Evolutionary conservation across 2,797 vertebrate species (phyloP), one percentile per base, ranked within the genome.

Genomic region (Tenualosa thibaudeaui): DNA sequence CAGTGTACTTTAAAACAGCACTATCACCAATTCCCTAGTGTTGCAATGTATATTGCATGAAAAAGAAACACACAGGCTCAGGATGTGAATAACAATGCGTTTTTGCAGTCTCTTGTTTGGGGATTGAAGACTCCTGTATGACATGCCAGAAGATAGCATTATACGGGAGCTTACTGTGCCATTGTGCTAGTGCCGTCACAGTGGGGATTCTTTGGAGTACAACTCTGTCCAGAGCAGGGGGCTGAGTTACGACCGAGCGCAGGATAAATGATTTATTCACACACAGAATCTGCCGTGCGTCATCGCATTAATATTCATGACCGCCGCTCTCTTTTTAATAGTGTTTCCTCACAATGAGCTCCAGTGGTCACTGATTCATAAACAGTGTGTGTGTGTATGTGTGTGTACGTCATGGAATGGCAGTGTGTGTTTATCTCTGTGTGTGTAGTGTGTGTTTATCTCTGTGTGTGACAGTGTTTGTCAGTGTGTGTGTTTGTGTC

Each of bases 211-310:
- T 40, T 31, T 31, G 26, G 31, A 71, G 15, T 17, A 71, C 4
- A 71, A 2, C 65, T 37, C 65, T 17, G 65, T 31, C 65, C 12
- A 71, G 26, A 43, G 37, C 43, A 17, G 65, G 65, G 26, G 65
- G 65, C 65, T 71, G 65, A 37, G 26, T 71, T 37, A 40, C 10
- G 12, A 37, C 12, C 65, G 13, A 12, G 26, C 65, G 31, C 17
- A 46, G 88, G 89, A 90, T 90, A 87, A 87, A 92, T 94, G 89
- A 92, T 93, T 94, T 89, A 94, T 94, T 92, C 90, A 88, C 75
- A 89, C 87, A 86, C 88, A 89, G 85, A 85, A 87, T 84, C 82
- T 91, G 90, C 87, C 83, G 87, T 85, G 65, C 88, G 89, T 85
- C 81, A 86, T 5, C 0, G 81, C 81, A 84, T 89, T 78, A 82